Evolutionary conservation across 1,140 invertebrate genomes (phyloP).

Genomic region (Lepeophtheirus salmonis): DNA sequence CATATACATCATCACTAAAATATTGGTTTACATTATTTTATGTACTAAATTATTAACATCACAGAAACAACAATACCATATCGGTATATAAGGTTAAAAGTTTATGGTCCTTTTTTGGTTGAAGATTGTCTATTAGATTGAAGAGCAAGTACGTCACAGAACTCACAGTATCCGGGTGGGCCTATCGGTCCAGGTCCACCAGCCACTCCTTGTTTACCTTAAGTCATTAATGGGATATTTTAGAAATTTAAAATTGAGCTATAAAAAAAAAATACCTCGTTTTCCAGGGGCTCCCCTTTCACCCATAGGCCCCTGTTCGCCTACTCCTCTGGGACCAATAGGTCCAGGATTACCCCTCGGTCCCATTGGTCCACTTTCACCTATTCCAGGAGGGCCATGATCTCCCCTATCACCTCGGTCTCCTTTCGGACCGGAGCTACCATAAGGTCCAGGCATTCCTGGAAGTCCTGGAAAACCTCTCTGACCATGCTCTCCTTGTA

Average conservation of each 20-base stretch:
- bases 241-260: neutral
- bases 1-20: too few relatives aligned
- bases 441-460: constrained; percentile 20
- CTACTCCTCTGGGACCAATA: constrained; percentile 20
- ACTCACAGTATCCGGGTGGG: constrained; percentile 17
- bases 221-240: too few relatives aligned
- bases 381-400: constrained; percentile 21
- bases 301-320: constrained; percentile 6
- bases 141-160: constrained; percentile 15
- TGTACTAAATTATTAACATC: too few relatives aligned
- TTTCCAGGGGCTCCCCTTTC: constrained; percentile 16
- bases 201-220: constrained; percentile 10
- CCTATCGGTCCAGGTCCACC: constrained; percentile 17
- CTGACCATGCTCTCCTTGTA: constrained; percentile 21
- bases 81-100: neutral
- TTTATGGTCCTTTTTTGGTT: constrained; percentile 14
- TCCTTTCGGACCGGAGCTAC: constrained; percentile 18
- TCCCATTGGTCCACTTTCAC: constrained; percentile 4
- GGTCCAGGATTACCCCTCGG: constrained; percentile 15
- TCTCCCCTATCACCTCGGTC: constrained; percentile 11
- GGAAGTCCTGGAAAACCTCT: constrained; percentile 23
- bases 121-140: constrained; percentile 10
- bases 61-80: neutral
- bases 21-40: too few relatives aligned
- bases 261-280: neutral